Evolutionary conservation across 2,797 vertebrate genomes (phyloP), one percentile per base, ranked within the genome.

Genomic region (Falco rusticolus): DNA sequence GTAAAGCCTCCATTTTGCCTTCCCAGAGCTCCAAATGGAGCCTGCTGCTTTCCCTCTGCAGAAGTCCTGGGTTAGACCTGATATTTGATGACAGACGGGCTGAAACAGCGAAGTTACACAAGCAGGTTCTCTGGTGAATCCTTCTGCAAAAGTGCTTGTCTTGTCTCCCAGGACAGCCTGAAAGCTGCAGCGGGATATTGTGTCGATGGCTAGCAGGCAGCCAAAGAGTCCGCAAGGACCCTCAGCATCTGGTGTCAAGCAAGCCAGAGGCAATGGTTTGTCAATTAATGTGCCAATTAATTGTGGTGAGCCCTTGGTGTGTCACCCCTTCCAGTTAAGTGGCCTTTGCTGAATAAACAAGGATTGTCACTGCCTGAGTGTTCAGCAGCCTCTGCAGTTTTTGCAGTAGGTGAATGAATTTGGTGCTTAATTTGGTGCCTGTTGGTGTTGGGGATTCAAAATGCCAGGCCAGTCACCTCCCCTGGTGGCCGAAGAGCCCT

Each of bases 1-100:
- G 7, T 65, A 69, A 41, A 92, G 69, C 69, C 75, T 96, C 92
- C 84, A 93, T 95, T 94, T 96, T 96, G 78, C 71, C 51, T 95
- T 93, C 69, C 24, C 28, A 71, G 65, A 70, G 48, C 80, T 85
- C 72, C n/a, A 87, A 87, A 94, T 85, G 85, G 69, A 96, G 77
- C 48, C 29, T 64, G 47, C 87, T 80, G 64, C 51, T 90, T 84
- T 93, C 34, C 19, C 14, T 54, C 33, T 47, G 22, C 43, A 66
- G 68, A 84, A 92, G 21, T 72, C 76, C 48, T 39, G 64, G 31
- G 12, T 39, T 84, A 16, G 51, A 29, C 22, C 24, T 54, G 69
- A 12, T 87, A 39, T 47, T 66, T 68, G 63, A 9, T 34, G 53
- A 34, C 61, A 78, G 71, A 84, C 5, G 5, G 72, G 19, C 72